Conservation (phyloP, 2,797 vertebrate genomes). For the Scolopax rusticola region DNA sequence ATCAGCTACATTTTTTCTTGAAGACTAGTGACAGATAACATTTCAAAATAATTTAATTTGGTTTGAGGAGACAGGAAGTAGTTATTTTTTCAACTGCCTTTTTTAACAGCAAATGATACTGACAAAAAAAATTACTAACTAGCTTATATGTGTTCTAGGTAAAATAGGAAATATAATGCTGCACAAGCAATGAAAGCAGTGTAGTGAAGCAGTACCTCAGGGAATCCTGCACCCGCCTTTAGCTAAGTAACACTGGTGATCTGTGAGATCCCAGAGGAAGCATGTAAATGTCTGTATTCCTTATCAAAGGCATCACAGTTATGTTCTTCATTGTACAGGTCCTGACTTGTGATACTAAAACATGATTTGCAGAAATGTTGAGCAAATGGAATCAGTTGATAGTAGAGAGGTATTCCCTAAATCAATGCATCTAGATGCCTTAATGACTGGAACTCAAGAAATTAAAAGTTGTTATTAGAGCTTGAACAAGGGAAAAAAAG, state of each 20-base stretch:
- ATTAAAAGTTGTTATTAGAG: not conserved
- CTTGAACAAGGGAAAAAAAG: not conserved
- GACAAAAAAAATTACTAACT: not conserved
- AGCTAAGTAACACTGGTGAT: not conserved
- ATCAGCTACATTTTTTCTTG: not conserved
- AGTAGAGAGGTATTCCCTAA: not conserved
- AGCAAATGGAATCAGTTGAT: not conserved
- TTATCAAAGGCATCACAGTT: not conserved
- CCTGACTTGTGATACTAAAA: not conserved
- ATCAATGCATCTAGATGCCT: not conserved
- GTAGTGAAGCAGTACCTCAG: not conserved
- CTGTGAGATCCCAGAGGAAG: not conserved
- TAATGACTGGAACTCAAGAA: not conserved
- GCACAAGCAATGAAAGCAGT: not conserved
- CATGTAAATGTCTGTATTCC: not conserved
- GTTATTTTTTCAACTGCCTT: not conserved
- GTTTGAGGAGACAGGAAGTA: not conserved
- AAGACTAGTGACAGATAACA: not conserved
- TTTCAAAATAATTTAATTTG: not conserved
- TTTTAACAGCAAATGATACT: not conserved
- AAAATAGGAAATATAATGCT: not conserved
- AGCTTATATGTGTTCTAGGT: not conserved
- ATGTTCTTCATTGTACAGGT: not conserved
- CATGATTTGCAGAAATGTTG: not conserved
- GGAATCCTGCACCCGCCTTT: not conserved